Percentiles rank a stretch among this genome's conserved stretches.
Evolutionary conservation across 2,113 vertebrate genomes (phyloP).

Genomic region (Semicossyphus pulcher): DNA sequence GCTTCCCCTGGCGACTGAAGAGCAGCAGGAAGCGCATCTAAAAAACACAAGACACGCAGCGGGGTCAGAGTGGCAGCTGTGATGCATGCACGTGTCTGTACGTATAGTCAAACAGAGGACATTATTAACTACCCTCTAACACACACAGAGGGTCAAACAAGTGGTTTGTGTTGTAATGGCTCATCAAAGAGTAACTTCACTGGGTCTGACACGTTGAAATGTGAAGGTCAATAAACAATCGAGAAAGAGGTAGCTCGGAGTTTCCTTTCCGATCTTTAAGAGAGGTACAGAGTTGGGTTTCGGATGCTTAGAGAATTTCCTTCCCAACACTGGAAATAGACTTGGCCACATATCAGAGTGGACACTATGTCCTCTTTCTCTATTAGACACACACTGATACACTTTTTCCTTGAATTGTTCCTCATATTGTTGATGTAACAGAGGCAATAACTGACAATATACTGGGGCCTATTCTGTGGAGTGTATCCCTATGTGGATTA

Average conservation of each 20-base stretch:
- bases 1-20: slow-evolving; percentile 97
- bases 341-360: slow-evolving; percentile 17
- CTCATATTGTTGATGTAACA: slow-evolving; percentile 45
- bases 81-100: background rate
- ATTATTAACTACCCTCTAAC: slow-evolving; percentile 36
- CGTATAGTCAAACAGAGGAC: no score
- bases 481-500: background rate
- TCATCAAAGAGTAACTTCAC: slow-evolving; percentile 57
- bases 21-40: slow-evolving; percentile 97
- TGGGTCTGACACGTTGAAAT: slow-evolving; percentile 1
- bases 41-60: background rate
- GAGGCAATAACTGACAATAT: background rate
- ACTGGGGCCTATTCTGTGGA: background rate
- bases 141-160: slow-evolving; percentile 12
- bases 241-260: background rate
- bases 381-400: background rate
- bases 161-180: background rate
- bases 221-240: background rate
- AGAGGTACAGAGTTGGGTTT: slow-evolving; percentile 1
- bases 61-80: background rate
- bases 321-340: slow-evolving; percentile 33
- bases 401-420: slow-evolving; percentile 27
- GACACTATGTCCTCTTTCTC: background rate
- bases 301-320: slow-evolving; percentile 16
- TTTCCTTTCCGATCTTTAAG: background rate